These are phyloP conservation scores for Callinectes sapidus DNA, from an alignment of 2,888 invertebrate genomes.

Conservation along the genomic window DNA sequence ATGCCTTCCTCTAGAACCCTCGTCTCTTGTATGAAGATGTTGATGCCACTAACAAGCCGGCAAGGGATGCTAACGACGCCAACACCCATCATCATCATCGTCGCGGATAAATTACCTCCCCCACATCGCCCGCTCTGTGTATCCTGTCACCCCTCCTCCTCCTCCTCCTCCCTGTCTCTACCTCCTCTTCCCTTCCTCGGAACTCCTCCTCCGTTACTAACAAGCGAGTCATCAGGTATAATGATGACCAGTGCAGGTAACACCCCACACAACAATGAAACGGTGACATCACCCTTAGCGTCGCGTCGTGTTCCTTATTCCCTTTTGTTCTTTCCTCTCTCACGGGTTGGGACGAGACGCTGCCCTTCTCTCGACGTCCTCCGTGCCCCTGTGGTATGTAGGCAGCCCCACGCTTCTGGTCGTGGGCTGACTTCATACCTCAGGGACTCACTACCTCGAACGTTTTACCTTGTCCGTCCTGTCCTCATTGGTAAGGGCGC, in stretches of 20 bases:
- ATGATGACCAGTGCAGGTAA: slow-evolving; percentile 58
- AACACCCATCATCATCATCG: slow-evolving; percentile 40
- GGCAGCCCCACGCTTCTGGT: neutral
- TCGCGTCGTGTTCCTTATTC: neutral
- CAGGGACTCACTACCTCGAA: neutral
- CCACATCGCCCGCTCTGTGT: slow-evolving; percentile 6
- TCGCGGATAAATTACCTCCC: slow-evolving; percentile 27
- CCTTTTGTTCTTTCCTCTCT: slow-evolving; percentile 18
- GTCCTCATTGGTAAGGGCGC: slow-evolving; percentile 28
- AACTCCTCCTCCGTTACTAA: slow-evolving; percentile 37
- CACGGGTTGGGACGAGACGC: neutral
- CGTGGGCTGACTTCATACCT: neutral
- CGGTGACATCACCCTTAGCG: slow-evolving; percentile 8
- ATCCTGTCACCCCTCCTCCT: neutral
- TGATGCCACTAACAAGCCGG: slow-evolving; percentile 50
- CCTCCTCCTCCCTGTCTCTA: neutral
- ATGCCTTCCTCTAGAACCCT: neutral
- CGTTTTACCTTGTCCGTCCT: neutral
- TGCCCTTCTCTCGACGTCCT: neutral
- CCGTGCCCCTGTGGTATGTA: neutral
- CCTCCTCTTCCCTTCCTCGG: neutral
- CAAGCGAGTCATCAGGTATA: slow-evolving; percentile 62
- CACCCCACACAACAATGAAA: slow-evolving; percentile 49
- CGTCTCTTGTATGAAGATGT: slow-evolving; percentile 45
- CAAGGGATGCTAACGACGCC: slow-evolving; percentile 50